Evolutionary conservation across 2,888 invertebrate species (phyloP).

Genomic region (Ormia ochracea): DNA sequence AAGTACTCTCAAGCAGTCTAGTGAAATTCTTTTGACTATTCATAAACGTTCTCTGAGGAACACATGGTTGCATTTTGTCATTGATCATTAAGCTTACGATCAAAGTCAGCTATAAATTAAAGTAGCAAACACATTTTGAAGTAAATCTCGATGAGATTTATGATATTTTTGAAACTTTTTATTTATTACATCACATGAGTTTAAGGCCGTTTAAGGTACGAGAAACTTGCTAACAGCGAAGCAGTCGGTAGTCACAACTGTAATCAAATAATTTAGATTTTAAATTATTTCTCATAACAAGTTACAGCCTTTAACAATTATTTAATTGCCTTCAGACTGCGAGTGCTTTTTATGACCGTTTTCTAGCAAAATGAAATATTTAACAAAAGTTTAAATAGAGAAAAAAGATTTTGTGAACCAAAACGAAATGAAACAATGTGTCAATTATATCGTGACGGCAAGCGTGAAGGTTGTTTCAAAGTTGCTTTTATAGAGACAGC

Average conservation of each 20-base stretch:
- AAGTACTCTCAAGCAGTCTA: no score
- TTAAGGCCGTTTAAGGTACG: neutral
- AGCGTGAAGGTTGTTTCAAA: constrained; percentile 58
- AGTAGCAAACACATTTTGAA: no score
- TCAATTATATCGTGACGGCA: constrained; percentile 52
- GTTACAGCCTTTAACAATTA: neutral
- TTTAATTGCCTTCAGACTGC: neutral
- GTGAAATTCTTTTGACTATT: no score
- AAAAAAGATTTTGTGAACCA: neutral
- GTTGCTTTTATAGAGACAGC: constrained; percentile 19
- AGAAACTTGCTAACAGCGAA: no score
- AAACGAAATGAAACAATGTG: constrained; percentile 14
- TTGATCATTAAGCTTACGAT: no score
- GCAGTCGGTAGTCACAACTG: neutral
- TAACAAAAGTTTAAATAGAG: neutral
- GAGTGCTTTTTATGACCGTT: neutral
- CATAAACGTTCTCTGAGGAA: no score
- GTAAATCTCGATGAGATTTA: no score
- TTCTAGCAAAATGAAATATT: neutral
- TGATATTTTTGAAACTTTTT: neutral
- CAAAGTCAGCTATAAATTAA: no score
- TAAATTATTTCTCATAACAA: neutral
- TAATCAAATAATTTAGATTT: neutral
- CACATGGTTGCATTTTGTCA: no score
- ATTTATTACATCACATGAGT: neutral